These are phyloP conservation scores for Montipora foliosa DNA, from an alignment of 64 coral and sea anemone species.

Conservation along the genomic window DNA sequence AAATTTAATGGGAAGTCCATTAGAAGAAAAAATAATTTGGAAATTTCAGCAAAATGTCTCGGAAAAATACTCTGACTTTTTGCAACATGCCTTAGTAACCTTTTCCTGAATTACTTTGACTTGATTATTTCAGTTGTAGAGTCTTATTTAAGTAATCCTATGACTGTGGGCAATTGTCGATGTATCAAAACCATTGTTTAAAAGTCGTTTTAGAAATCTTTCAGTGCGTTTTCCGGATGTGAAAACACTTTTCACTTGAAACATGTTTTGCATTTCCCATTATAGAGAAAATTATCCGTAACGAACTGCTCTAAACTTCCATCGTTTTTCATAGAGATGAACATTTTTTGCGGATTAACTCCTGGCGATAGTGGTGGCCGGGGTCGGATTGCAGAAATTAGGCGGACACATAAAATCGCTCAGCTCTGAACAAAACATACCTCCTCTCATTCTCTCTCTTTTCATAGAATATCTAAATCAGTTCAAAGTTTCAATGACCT, in stretches of 20 bases:
- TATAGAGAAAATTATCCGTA: too few relatives aligned
- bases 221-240: conserved; percentile 17
- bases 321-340: background rate
- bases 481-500: too few relatives aligned
- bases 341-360: background rate
- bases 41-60: background rate
- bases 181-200: background rate
- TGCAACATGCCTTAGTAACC: too few relatives aligned
- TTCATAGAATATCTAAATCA: too few relatives aligned
- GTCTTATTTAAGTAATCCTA: background rate
- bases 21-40: background rate
- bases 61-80: too few relatives aligned
- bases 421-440: too few relatives aligned
- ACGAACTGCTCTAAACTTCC: too few relatives aligned
- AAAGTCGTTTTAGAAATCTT: background rate
- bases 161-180: background rate
- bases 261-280: background rate
- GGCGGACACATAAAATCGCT: too few relatives aligned
- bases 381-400: too few relatives aligned
- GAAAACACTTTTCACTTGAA: background rate
- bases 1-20: conserved; percentile 10
- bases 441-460: too few relatives aligned
- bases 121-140: background rate
- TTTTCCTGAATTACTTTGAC: background rate
- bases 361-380: too few relatives aligned